Evolutionary conservation across 2,888 invertebrate species (phyloP), one percentile per base, ranked within the genome.

Genomic region (Deroplatys truncata): DNA sequence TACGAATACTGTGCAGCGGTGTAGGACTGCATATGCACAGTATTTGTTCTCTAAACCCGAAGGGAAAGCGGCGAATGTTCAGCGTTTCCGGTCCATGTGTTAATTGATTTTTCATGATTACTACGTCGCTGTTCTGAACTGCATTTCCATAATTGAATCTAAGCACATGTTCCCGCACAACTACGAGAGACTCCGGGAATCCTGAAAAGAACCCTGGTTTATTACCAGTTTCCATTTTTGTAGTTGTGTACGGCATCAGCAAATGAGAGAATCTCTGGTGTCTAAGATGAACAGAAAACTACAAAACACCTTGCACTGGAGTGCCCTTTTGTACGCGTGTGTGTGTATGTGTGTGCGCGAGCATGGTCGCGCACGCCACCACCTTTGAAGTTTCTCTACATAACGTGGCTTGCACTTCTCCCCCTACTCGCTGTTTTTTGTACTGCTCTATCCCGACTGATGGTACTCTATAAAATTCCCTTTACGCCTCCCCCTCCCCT

Each of bases 401-500:
- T 85, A 85, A 72, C 49, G 49, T 49, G 49, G 49, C 49, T 7
- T 49, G 9, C 15, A 49, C 56, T 72, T 20, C 56, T 72, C 16
- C 56, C 56, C 56, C 43, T n/a, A n/a, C 28, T 56, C 10, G 10
- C 49, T 85, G 20, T 85, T 49, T 85, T 85, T 86, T 82, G 82
- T 86, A 56, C 31, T 31, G 82, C 82, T 56, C 86, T 86, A 86
- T 86, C 86, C 56, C 86, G 25, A 28, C 82, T 86, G 29, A 72
- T 83, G 87, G 87, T 87, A 43, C 87, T 87, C 87, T 83, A 87
- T 87, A 87, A 87, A 83, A 87, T 83, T 87, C 87, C 56, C 87
- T 83, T 87, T 87, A 87, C 87, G 87, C 87, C 82, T 83, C 82
- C 83, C 87, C 82, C 35, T 35, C 82, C 31, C 35, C 29, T 8